phyloP scores from a whole-genome alignment of 2,797 vertebrate genomes.

The Phoxinus dragarum region DNA sequence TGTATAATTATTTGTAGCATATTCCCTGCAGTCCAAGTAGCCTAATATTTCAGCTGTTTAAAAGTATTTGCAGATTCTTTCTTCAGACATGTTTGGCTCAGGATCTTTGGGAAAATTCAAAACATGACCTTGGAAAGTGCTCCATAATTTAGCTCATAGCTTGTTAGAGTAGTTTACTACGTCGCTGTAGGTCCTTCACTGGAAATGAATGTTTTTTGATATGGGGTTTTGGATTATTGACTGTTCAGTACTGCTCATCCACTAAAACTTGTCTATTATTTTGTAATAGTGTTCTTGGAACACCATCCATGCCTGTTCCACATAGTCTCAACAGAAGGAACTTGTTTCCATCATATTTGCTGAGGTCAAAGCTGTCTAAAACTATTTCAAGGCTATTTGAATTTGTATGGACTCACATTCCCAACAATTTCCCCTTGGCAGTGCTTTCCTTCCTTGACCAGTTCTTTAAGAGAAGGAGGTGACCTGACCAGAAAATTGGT shows the following conservation, averaged over 20 bases:
- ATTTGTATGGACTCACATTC: conserved; percentile 60
- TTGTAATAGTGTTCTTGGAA: conserved; percentile 74
- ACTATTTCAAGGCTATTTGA: conserved; percentile 73
- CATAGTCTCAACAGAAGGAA: conserved; percentile 63
- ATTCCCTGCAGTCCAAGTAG: conserved; percentile 37
- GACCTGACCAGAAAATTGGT: neutral
- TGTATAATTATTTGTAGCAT: conserved; percentile 52
- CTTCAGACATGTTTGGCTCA: neutral
- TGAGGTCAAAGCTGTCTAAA: conserved; percentile 70
- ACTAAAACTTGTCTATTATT: conserved; percentile 76
- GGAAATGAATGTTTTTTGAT: conserved; percentile 64
- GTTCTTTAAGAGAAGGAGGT: conserved; percentile 60
- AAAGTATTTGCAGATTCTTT: conserved; percentile 42
- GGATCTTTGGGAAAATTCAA: neutral
- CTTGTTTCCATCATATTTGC: conserved; percentile 65
- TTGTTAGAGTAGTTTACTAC: neutral
- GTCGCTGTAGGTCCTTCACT: neutral
- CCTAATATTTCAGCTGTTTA: conserved; percentile 39
- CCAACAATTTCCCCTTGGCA: conserved; percentile 58
- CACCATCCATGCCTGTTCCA: conserved; percentile 74
- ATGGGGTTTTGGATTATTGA: conserved; percentile 71
- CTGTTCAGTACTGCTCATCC: conserved; percentile 66
- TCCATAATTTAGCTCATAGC: conserved; percentile 21
- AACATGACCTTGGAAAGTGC: neutral
- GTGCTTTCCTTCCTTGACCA: conserved; percentile 71